Base-by-base conservation (phyloP, 2,888 invertebrate genomes). In the Himalopsyche kuldschensis region DNA sequence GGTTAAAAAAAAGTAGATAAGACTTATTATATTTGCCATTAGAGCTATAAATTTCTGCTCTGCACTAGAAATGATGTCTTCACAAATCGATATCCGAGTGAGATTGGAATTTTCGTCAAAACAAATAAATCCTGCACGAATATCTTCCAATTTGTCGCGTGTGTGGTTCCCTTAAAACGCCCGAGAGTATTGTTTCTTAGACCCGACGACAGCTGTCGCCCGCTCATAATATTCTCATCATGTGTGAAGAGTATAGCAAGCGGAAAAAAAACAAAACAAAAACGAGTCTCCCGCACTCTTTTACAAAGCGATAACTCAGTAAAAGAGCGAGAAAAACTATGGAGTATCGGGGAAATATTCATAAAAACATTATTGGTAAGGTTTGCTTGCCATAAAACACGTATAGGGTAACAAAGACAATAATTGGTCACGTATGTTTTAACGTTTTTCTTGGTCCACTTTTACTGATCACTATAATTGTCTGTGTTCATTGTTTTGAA, bases 181-280 rank as follows among this genome's bases (percentile, higher is more conserved):
- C 55, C 6, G 15, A 20, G 20, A n/a, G 55, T 55, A 55, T 55
- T 55, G 55, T 55, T 55, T 55, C 24, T 55, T 24, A n/a, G 78
- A 79, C 47, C 79, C 75, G 27, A 75, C 79, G 81, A 80, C 85
- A 85, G 81, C 85, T 85, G 85, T 82, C 85, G 82, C 83, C 41
- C 46, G 78, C 81, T 79, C 80, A 77, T 83, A 79, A 83, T 85
- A 85, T 83, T 83, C 83, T 79, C 83, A 81, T 82, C 82, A 77
- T 83, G 80, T 75, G 80, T 76, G 80, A 78, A 78, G 80, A 85
- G 80, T 63, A 79, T 75, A 47, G 48, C 47, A 27, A 48, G 79
- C 78, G 27, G 48, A 63, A 63, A 85, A 78, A 75, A 79, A 55
- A 82, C 46, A 75, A 69, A 75, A 81, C 83, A 81, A 85, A 85